Base-by-base conservation (phyloP, 2,797 vertebrate species). In the Hozukius guyotensis region DNA sequence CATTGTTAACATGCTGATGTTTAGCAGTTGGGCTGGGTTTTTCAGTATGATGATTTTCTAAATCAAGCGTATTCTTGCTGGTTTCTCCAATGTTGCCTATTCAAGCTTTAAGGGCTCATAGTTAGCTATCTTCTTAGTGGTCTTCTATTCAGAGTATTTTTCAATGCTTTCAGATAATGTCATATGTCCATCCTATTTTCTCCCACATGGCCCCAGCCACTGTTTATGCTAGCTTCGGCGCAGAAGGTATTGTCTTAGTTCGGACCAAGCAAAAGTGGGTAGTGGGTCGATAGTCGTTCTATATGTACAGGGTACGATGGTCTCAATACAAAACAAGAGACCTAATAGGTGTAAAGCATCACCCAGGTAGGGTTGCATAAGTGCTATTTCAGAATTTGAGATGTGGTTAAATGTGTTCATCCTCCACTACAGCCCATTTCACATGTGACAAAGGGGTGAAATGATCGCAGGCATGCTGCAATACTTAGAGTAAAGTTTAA, bases 401-500 rank as follows among this genome's bases (percentile, higher is more conserved):
- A 72, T 24, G 3, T 29, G 27, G n/a, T 46, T 14, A 10, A 69
- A 72, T 38, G 18, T 63, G 20, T 69, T 78, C 24, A 55, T 20
- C 56, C 9, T 31, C 22, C 12, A 20, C 27, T 78, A 6, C 20
- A 52, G 9, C 38, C 52, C 6, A 27, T 1, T 52, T 49, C 64
- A 53, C 64, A 53, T 32, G 24, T 34, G 49, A 34, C 34, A 27
- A 32, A 69, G 29, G 7, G 42, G 2, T 68, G 14, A 64, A 27
- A 70, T 27, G 63, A 62, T 67, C 4, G 14, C 18, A 55, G 22
- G 31, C 59, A 34, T 53, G 25, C n/a, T 32, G 29, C 60, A 76
- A 25, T 24, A 52, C 67, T 67, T 22, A 57, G 53, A 62, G 46
- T 56, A 32, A 75, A 81, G 53, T 80, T 69, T 34, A 79, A 83